Evolutionary conservation across 2,888 invertebrate species (phyloP).

Genomic region (Leucophenga maculata): DNA sequence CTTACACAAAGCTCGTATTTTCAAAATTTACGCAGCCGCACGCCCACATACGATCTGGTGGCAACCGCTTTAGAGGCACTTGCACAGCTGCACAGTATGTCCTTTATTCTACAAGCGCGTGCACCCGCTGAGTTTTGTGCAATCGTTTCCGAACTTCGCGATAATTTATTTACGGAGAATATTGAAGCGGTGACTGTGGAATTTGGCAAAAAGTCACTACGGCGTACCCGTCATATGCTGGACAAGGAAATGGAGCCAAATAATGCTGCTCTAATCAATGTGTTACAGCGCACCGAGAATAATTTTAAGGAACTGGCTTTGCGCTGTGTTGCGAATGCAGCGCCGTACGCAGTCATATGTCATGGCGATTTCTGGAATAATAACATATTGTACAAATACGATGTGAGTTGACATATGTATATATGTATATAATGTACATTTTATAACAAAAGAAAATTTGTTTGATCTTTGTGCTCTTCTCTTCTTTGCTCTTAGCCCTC

Average conservation of each 20-base stretch:
- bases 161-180: slow-evolving; percentile 57
- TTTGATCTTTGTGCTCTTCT: neutral
- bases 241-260: slow-evolving; percentile 37
- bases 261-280: slow-evolving; percentile 30
- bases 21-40: slow-evolving; percentile 65
- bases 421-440: no score
- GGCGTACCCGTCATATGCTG: slow-evolving; percentile 53
- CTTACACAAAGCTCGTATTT: slow-evolving; percentile 42
- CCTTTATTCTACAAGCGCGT: slow-evolving; percentile 70
- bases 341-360: slow-evolving; percentile 65
- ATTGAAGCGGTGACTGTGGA: slow-evolving; percentile 58
- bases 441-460: no score
- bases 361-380: slow-evolving; percentile 70
- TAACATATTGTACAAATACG: slow-evolving; percentile 63
- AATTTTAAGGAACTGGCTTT: slow-evolving; percentile 53
- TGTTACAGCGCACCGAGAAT: slow-evolving; percentile 49
- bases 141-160: slow-evolving; percentile 49
- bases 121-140: slow-evolving; percentile 46
- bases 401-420: slow-evolving; percentile 59
- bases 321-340: slow-evolving; percentile 46
- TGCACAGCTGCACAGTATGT: slow-evolving; percentile 73
- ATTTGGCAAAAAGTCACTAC: slow-evolving; percentile 60
- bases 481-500: neutral
- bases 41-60: slow-evolving; percentile 69
- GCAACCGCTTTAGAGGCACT: slow-evolving; percentile 70